Base-by-base conservation (phyloP, 2,888 invertebrate genomes). In the Ametastegia equiseti region DNA sequence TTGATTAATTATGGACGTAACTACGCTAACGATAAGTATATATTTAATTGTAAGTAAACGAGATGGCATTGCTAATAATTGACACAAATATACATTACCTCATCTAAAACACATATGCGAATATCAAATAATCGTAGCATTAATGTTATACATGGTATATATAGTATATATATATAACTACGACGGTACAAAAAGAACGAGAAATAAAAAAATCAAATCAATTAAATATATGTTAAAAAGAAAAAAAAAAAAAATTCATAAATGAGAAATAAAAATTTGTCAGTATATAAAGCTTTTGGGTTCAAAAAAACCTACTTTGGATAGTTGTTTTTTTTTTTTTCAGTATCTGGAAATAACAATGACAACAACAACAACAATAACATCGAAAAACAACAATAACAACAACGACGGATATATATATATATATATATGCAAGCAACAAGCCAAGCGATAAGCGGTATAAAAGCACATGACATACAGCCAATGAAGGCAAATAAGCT, bases 361-460 rank as follows among this genome's bases (percentile, higher is more conserved):
- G 19, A 73, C 71, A 50, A 75, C 50, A 75, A 54, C 23, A 54
- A 75, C 75, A 23, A 13, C 50, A 75, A 75, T 36, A 13, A 73
- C 71, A 50, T 54, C 50, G 54, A 54, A n/a, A n/a, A 39, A 67
- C 36, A 23, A 13, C 50, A 75, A 75, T 36, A 13, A 73, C 71
- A 50, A 75, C 50, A 75, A 54, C 23, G 75, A 75, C 75, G 54
- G 54, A 54, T 54, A 54, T n/a, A n/a, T n/a, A n/a, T n/a, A n/a
- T n/a, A n/a, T n/a, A n/a, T n/a, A n/a, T n/a, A n/a, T n/a, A n/a
- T n/a, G n/a, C 75, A 75, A 75, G 75, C 75, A 75, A 54, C 30
- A 79, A 79, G 78, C 78, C 65, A 63, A 65, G 78, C 78, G 39
- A 79, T 79, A 79, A 75, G 75, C 75, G 27, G 9, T 33, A 75